Percentiles rank a stretch among this genome's conserved stretches.
These are phyloP conservation scores for Salvelinus fontinalis DNA, from an alignment of 2,113 vertebrate species.

Conservation along the genomic window DNA sequence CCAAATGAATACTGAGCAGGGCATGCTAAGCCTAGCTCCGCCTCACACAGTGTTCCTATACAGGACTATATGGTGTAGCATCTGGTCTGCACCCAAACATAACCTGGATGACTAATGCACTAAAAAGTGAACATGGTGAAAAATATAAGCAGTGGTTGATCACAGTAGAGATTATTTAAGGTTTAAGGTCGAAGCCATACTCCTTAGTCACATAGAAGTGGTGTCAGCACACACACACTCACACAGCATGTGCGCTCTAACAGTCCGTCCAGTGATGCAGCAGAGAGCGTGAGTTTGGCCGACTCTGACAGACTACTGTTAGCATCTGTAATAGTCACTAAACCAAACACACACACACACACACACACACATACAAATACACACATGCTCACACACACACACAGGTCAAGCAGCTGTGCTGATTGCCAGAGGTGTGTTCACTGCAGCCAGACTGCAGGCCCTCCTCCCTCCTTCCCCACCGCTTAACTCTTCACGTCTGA, in stretches of 20 bases:
- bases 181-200: not conserved
- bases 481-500: conserved; percentile 59
- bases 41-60: not conserved
- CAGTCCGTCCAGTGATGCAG: conserved; percentile 20
- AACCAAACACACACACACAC: not conserved
- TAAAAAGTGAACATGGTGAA: not conserved
- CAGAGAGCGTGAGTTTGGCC: conserved; percentile 31
- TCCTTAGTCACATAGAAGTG: not conserved
- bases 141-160: not conserved
- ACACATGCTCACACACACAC: not conserved
- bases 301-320: conserved; percentile 28
- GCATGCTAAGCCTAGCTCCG: conserved; percentile 14
- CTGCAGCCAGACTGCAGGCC: conserved; percentile 36
- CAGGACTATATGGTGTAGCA: not conserved
- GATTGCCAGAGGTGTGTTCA: conserved; percentile 47
- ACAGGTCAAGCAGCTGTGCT: conserved; percentile 42
- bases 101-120: not conserved
- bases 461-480: conserved; percentile 18
- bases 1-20: conserved; percentile 36
- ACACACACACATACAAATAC: not conserved
- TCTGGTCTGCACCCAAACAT: not conserved
- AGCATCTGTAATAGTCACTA: conserved; percentile 19
- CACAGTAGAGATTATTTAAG: not conserved
- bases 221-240: not conserved
- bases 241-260: conserved; percentile 8